Conservation (phyloP, 2,113 vertebrate species). For the Mionectes macconnelli region DNA sequence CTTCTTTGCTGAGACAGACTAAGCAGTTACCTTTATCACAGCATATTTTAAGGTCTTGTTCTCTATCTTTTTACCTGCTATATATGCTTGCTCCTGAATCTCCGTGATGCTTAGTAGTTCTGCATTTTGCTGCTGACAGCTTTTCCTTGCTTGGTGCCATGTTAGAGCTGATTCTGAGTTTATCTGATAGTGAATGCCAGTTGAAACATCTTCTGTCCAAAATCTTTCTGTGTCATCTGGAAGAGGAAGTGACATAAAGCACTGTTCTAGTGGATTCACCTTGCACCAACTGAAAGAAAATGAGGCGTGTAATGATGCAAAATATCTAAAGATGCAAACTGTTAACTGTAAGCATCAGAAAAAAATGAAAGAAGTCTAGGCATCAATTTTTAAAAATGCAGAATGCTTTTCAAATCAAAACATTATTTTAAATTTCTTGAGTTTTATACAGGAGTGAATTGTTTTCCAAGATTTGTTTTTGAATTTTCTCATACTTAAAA, state of each 20-base stretch:
- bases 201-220: slow-evolving; percentile 85
- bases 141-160: slow-evolving; percentile 89
- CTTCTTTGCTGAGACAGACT: not conserved
- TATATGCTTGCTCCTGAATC: slow-evolving; percentile 83
- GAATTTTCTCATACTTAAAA: not conserved
- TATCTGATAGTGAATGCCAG: slow-evolving; percentile 83
- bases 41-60: not conserved
- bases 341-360: not conserved
- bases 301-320: not conserved
- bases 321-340: not conserved
- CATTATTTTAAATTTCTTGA: not conserved
- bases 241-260: not conserved
- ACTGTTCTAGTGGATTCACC: not conserved
- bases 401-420: accelerated
- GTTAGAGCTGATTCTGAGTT: slow-evolving; percentile 82
- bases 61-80: slow-evolving; percentile 78
- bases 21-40: not conserved
- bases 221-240: slow-evolving; percentile 53
- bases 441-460: not conserved
- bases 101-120: slow-evolving; percentile 88
- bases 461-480: not conserved
- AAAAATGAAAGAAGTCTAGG: not conserved
- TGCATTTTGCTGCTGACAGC: slow-evolving; percentile 87
- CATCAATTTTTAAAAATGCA: not conserved
- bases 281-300: not conserved